phyloP scores from a whole-genome alignment of 2,797 vertebrate species.

The Acestrorhynchus altus region DNA sequence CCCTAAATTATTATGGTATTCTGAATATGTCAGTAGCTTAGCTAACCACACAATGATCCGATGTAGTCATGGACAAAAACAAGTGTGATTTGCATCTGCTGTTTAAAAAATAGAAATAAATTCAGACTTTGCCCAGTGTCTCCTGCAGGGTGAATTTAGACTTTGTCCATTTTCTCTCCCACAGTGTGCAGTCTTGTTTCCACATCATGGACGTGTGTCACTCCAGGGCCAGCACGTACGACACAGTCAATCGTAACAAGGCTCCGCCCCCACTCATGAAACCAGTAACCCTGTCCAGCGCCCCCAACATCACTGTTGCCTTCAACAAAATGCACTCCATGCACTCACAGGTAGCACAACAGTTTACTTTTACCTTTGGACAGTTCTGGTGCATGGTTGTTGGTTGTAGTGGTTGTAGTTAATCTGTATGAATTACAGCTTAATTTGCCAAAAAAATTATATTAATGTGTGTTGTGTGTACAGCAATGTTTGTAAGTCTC shows the following conservation, averaged over 20 bases:
- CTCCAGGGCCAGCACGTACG: constrained; percentile 82
- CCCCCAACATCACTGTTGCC: constrained; percentile 83
- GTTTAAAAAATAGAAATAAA: too few relatives aligned
- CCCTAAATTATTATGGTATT: too few relatives aligned
- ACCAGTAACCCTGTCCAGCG: constrained; percentile 79
- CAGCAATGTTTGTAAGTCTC: too few relatives aligned
- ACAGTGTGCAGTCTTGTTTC: constrained; percentile 96
- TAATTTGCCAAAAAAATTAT: too few relatives aligned
- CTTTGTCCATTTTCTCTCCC: constrained; percentile 18
- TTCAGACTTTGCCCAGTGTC: background rate
- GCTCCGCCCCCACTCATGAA: constrained; percentile 83
- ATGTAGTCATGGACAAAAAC: too few relatives aligned
- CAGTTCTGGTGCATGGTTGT: too few relatives aligned
- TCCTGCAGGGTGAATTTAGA: background rate
- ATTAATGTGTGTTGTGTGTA: too few relatives aligned
- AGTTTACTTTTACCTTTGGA: background rate
- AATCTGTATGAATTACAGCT: too few relatives aligned
- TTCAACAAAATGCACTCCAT: constrained; percentile 90
- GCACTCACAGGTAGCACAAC: constrained; percentile 86
- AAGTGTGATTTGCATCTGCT: too few relatives aligned
- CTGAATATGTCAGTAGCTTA: too few relatives aligned
- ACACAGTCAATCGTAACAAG: constrained; percentile 91
- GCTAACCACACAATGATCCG: too few relatives aligned
- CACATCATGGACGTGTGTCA: constrained; percentile 98
- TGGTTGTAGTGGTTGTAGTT: too few relatives aligned